Evolutionary conservation across 2,888 invertebrate species (phyloP).

Genomic region (Icerya purchasi): DNA sequence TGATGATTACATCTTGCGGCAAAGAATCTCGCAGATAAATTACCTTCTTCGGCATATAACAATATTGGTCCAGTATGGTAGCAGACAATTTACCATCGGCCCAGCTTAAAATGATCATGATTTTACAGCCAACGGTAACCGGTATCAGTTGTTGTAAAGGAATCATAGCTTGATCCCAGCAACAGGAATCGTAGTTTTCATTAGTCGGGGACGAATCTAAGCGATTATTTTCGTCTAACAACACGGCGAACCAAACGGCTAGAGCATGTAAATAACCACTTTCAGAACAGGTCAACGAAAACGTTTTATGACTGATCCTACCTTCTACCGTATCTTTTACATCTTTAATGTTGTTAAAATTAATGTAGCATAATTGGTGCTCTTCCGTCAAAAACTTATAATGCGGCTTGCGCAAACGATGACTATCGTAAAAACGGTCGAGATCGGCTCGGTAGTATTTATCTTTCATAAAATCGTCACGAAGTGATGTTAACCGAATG

Average conservation of each 20-base stretch:
- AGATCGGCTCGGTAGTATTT: conserved; percentile 22
- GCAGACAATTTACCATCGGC: conserved; percentile 26
- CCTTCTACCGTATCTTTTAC: conserved; percentile 27
- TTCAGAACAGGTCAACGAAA: conserved; percentile 26
- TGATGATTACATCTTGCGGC: conserved; percentile 24
- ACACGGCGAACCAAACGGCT: conserved; percentile 50
- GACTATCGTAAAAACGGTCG: not conserved
- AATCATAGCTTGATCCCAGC: conserved; percentile 63
- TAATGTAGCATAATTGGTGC: conserved; percentile 32
- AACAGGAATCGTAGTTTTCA: conserved; percentile 22
- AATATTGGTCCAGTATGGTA: conserved; percentile 17
- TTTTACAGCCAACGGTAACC: conserved; percentile 23
- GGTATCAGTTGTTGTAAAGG: conserved; percentile 30
- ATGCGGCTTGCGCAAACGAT: conserved; percentile 23
- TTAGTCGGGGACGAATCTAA: conserved; percentile 27
- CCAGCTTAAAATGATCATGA: conserved; percentile 26
- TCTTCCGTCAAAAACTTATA: conserved; percentile 38
- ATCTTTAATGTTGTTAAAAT: conserved; percentile 37
- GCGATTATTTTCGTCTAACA: conserved; percentile 37
- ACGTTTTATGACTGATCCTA: conserved; percentile 19
- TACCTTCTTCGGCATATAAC: conserved; percentile 21
- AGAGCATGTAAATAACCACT: conserved; percentile 39
- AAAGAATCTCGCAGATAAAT: conserved; percentile 24
- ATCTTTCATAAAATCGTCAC: conserved; percentile 39
- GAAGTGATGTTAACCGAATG: conserved; percentile 29